Evolutionary conservation across 2,888 invertebrate genomes (phyloP).

Genomic region (Rugalucina vietnamica): DNA sequence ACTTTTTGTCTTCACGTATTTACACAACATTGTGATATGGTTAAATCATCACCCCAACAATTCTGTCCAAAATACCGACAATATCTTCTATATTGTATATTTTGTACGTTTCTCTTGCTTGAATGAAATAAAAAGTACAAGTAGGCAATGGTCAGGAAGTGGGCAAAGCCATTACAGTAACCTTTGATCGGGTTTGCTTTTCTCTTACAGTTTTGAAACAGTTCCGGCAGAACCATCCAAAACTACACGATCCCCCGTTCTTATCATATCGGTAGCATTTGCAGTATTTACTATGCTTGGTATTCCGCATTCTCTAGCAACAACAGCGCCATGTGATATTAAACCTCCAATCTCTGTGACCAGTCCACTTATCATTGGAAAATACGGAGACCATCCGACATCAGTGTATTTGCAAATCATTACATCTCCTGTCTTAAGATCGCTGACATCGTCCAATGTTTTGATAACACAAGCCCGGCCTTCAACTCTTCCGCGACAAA

Average conservation of each 20-base stretch:
- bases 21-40: too few species aligned
- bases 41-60: too few species aligned
- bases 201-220: background rate
- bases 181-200: too few species aligned
- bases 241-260: slow-evolving; percentile 86
- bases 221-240: slow-evolving; percentile 9
- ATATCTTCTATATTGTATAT: too few species aligned
- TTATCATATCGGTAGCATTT: slow-evolving; percentile 87
- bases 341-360: slow-evolving; percentile 93
- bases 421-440: slow-evolving; percentile 88
- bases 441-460: slow-evolving; percentile 87
- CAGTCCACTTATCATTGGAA: slow-evolving; percentile 90
- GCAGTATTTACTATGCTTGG: slow-evolving; percentile 91
- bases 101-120: too few species aligned
- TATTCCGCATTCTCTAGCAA: slow-evolving; percentile 92
- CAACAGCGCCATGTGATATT: slow-evolving; percentile 93
- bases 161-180: too few species aligned
- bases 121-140: too few species aligned
- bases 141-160: too few species aligned
- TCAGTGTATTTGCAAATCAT: slow-evolving; percentile 91
- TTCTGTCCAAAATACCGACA: too few species aligned
- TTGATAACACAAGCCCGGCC: slow-evolving; percentile 90
- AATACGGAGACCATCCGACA: slow-evolving; percentile 93
- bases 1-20: too few species aligned
- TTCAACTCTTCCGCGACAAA: slow-evolving; percentile 88